Evolutionary conservation across 2,888 invertebrate species (phyloP).

Genomic region (Drosophila antonietae): DNA sequence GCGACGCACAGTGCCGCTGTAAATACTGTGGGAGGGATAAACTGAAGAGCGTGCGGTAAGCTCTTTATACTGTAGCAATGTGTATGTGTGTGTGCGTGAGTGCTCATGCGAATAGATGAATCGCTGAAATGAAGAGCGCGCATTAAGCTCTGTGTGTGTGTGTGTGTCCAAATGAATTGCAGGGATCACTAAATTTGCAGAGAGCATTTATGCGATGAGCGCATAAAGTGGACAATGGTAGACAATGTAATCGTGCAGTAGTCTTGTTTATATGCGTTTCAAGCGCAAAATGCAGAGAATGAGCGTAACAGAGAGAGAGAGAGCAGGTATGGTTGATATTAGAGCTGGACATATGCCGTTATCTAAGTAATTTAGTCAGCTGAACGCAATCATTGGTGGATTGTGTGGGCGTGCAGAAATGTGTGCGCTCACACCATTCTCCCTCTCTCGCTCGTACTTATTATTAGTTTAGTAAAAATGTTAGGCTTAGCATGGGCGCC

Average conservation of each 20-base stretch:
- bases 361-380: neutral
- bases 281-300: neutral
- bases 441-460: too few species aligned
- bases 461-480: neutral
- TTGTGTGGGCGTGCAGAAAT: neutral
- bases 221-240: slow-evolving; percentile 26
- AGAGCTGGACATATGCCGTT: neutral
- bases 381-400: neutral
- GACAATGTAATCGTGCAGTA: neutral
- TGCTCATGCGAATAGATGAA: neutral
- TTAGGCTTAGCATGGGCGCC: neutral
- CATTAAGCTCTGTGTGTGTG: slow-evolving; percentile 7
- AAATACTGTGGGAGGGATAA: neutral
- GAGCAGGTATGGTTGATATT: neutral
- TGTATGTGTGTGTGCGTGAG: neutral
- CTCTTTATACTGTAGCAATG: neutral
- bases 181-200: slow-evolving; percentile 10
- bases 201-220: slow-evolving; percentile 7
- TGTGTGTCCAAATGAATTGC: slow-evolving; percentile 6
- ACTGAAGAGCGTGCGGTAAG: slow-evolving; percentile 6
- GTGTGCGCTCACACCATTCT: neutral
- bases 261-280: neutral
- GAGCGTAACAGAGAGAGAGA: neutral
- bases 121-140: slow-evolving; percentile 5
- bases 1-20: slow-evolving; percentile 3